Percentiles rank a stretch among this genome's conserved stretches.
These are phyloP conservation scores for Molorchus minor DNA, from an alignment of 2,888 invertebrate species.

Conservation along the genomic window DNA sequence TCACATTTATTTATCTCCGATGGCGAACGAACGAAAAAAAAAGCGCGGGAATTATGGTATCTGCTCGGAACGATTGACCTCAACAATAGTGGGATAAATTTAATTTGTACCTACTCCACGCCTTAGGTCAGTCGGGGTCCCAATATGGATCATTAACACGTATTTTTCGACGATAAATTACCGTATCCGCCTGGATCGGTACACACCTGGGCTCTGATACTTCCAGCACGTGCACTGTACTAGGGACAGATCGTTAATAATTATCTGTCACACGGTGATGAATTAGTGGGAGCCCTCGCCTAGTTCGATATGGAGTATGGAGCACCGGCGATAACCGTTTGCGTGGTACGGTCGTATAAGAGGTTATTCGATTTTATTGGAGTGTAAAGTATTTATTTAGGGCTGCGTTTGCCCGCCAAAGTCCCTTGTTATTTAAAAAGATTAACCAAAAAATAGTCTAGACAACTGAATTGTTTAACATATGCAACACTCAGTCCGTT, in stretches of 20 bases:
- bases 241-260: slow-evolving; percentile 17
- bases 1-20: not conserved
- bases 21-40: not conserved
- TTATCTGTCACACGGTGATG: slow-evolving; percentile 24
- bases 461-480: too few species aligned
- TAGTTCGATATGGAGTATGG: slow-evolving; percentile 1
- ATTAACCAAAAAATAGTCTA: too few species aligned
- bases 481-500: too few species aligned
- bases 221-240: slow-evolving; percentile 19
- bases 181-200: slow-evolving; percentile 18
- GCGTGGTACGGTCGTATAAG: too few species aligned
- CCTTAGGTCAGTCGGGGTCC: slow-evolving; percentile 32
- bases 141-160: slow-evolving; percentile 33
- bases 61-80: slow-evolving; percentile 5
- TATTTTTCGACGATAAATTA: slow-evolving; percentile 26
- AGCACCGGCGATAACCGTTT: too few species aligned
- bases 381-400: too few species aligned
- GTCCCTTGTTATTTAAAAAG: too few species aligned
- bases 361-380: too few species aligned
- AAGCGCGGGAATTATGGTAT: not conserved
- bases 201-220: slow-evolving; percentile 20
- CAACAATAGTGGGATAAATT: slow-evolving; percentile 22
- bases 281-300: slow-evolving; percentile 19
- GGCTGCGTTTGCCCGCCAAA: too few species aligned
- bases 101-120: slow-evolving; percentile 25